Conservation (phyloP, 1,140 invertebrate genomes). For the Drosophila nebulosa region DNA sequence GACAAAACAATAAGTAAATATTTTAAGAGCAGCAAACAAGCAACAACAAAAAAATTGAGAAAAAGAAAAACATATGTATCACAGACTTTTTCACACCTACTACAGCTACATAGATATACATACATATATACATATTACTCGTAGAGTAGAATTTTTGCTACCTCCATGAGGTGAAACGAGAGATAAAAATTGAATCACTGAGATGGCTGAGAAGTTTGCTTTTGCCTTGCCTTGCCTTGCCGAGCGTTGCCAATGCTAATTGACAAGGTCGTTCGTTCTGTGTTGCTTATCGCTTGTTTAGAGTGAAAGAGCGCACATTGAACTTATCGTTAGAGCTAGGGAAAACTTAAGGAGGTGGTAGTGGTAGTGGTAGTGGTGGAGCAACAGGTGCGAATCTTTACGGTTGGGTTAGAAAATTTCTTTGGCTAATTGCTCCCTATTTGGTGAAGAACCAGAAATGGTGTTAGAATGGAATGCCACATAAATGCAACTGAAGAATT, state of each 20-base stretch:
- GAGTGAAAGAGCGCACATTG: conserved; percentile 31
- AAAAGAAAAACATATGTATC: conserved; percentile 59
- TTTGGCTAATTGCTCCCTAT: background rate
- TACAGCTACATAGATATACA: background rate
- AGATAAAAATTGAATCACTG: conserved; percentile 24
- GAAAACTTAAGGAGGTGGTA: too few species aligned
- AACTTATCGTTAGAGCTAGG: conserved; percentile 27
- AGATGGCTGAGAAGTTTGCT: conserved; percentile 8
- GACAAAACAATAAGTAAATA: conserved; percentile 51
- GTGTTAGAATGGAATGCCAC: background rate
- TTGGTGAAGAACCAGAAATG: background rate
- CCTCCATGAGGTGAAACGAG: conserved; percentile 29
- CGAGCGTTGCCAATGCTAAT: conserved; percentile 48
- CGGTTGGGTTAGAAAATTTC: background rate
- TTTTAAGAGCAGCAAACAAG: conserved; percentile 17
- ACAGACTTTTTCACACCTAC: conserved; percentile 58
- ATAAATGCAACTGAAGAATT: background rate
- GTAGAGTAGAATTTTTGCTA: conserved; percentile 33
- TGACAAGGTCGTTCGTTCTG: conserved; percentile 56
- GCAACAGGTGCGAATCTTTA: conserved; percentile 2
- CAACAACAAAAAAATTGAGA: too few species aligned
- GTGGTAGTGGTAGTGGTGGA: background rate
- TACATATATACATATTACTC: background rate
- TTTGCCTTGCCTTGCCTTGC: conserved; percentile 5
- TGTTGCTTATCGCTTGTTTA: conserved; percentile 41